Evolutionary conservation across 2,113 vertebrate species (phyloP).

Genomic region (Thomomys bottae): DNA sequence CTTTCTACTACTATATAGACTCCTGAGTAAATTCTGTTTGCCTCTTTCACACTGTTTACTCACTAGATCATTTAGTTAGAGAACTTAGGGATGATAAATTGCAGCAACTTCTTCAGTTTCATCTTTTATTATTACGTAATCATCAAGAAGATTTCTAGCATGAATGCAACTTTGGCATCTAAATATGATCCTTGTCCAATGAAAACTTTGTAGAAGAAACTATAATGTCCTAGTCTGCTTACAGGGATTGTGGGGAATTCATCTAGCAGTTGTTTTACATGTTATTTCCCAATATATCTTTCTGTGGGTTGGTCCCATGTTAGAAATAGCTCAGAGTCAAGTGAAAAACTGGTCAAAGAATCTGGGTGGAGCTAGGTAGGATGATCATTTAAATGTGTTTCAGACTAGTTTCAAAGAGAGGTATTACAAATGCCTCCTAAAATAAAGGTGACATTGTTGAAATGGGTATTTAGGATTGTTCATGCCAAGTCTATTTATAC

Average conservation of each 20-base stretch:
- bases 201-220: neutral
- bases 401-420: constrained; percentile 48
- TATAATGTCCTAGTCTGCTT: neutral
- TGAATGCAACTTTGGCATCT: neutral
- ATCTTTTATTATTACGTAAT: neutral
- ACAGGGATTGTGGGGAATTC: neutral
- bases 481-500: constrained; percentile 7
- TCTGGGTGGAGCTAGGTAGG: constrained; percentile 11
- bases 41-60: neutral
- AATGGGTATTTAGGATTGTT: neutral
- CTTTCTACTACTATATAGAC: neutral
- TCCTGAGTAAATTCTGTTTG: neutral
- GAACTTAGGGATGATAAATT: neutral
- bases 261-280: neutral
- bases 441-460: constrained; percentile 61
- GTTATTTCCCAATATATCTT: constrained; percentile 15
- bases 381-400: constrained; percentile 52
- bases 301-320: neutral
- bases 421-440: constrained; percentile 41
- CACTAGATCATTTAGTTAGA: neutral
- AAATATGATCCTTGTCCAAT: constrained; percentile 18
- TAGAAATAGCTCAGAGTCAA: constrained; percentile 40
- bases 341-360: constrained; percentile 28
- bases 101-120: neutral
- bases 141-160: neutral